Conservation (phyloP, 2,797 vertebrate species). For the Ptychobarbus kaznakovi region DNA sequence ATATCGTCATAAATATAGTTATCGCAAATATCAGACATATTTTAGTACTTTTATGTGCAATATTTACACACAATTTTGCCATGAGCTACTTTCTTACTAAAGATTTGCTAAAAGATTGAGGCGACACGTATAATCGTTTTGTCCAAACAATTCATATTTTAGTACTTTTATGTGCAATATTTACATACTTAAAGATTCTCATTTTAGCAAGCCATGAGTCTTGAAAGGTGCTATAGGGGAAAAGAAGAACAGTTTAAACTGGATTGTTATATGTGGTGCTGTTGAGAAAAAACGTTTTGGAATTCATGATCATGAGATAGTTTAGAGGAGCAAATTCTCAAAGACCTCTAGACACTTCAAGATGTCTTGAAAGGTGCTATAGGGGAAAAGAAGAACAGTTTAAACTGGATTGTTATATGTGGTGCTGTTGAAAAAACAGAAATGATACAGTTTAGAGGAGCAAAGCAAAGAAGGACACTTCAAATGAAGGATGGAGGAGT, state of each 20-base stretch:
- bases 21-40: background rate
- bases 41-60: background rate
- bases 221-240: too few species aligned
- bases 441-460: background rate
- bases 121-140: background rate
- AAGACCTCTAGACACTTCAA: background rate
- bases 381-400: conserved; percentile 4
- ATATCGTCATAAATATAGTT: too few species aligned
- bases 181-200: background rate
- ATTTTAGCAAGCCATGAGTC: background rate
- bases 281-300: background rate
- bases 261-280: background rate
- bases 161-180: too few species aligned
- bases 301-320: background rate
- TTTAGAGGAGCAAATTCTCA: background rate
- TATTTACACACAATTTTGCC: background rate
- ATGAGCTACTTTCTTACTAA: background rate
- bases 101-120: background rate
- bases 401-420: background rate
- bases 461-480: background rate
- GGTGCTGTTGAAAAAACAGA: background rate
- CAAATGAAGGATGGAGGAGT: background rate
- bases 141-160: too few species aligned
- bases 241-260: conserved; percentile 26
- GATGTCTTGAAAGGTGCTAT: background rate